A percentile compares a stretch with the other conserved stretches of the same genome.
phyloP scores from a whole-genome alignment of 2,797 vertebrate genomes.

The Crocidura indochinensis region DNA sequence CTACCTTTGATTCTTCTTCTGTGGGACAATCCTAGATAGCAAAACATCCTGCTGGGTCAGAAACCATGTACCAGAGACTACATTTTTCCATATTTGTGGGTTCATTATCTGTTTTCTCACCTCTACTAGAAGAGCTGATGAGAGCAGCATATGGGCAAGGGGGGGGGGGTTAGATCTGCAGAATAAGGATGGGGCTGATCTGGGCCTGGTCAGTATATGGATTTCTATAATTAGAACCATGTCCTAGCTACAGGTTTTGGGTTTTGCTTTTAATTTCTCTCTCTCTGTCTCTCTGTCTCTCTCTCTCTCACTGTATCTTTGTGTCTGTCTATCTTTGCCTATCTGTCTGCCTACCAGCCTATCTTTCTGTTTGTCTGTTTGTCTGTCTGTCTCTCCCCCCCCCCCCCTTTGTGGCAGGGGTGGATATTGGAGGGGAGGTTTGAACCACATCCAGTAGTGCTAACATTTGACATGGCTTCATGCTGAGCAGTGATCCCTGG shows the following conservation, averaged over 20 bases:
- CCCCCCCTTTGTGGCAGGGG: too few species aligned
- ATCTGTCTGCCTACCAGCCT: too few species aligned
- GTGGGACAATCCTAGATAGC: background rate
- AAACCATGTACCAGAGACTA: background rate
- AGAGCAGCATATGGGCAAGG: background rate
- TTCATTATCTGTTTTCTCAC: background rate
- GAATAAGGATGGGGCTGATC: rapidly evolving
- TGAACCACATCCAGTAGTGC: too few species aligned
- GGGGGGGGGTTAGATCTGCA: background rate
- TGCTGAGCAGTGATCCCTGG: too few species aligned
- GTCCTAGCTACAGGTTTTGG: too few species aligned
- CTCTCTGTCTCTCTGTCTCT: too few species aligned
- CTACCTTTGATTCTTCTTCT: background rate
- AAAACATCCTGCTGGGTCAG: background rate
- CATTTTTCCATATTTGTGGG: background rate
- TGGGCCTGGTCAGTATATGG: background rate
- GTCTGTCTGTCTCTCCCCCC: background rate
- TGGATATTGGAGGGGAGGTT: too few species aligned
- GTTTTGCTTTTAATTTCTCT: background rate
- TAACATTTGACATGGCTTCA: too few species aligned
- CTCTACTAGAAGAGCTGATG: background rate
- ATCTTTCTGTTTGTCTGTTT: background rate
- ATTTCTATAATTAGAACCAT: rapidly evolving
- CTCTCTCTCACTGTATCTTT: background rate
- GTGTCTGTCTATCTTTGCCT: background rate